A percentile compares a stretch with the other conserved stretches of the same genome.
Evolutionary conservation across 2,888 invertebrate genomes (phyloP).

Genomic region (Eristalis intricaria): DNA sequence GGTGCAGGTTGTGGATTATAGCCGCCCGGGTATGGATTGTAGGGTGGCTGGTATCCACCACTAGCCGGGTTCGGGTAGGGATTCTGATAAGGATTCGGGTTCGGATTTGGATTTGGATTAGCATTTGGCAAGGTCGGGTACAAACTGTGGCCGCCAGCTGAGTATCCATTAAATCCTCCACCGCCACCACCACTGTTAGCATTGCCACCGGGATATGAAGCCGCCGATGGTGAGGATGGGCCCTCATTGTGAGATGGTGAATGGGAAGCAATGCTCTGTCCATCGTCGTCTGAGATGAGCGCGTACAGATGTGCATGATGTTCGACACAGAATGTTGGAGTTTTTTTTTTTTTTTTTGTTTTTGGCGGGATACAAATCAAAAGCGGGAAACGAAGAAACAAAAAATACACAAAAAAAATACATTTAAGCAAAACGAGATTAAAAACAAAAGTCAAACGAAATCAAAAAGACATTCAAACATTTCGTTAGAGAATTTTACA

Average conservation of each 20-base stretch:
- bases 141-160: slow-evolving; percentile 79
- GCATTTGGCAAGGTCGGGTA: slow-evolving; percentile 78
- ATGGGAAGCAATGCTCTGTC: slow-evolving; percentile 61
- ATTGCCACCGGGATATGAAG: slow-evolving; percentile 74
- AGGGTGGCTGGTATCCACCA: slow-evolving; percentile 74
- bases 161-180: slow-evolving; percentile 79
- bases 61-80: slow-evolving; percentile 72
- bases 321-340: slow-evolving; percentile 51
- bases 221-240: slow-evolving; percentile 73
- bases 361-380: slow-evolving; percentile 57
- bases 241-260: slow-evolving; percentile 75
- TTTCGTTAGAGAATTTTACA: neutral
- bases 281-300: slow-evolving; percentile 23
- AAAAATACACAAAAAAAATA: slow-evolving; percentile 48
- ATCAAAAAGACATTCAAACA: slow-evolving; percentile 1
- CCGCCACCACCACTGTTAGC: slow-evolving; percentile 73
- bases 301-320: slow-evolving; percentile 32
- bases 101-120: slow-evolving; percentile 64
- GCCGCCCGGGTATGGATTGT: slow-evolving; percentile 76
- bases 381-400: slow-evolving; percentile 60
- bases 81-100: slow-evolving; percentile 46
- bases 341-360: slow-evolving; percentile 65
- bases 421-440: slow-evolving; percentile 52
- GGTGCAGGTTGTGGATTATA: slow-evolving; percentile 76
- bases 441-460: slow-evolving; percentile 26